phyloP scores from a whole-genome alignment of 2,797 vertebrate species.

The Acropternis orthonyx region DNA sequence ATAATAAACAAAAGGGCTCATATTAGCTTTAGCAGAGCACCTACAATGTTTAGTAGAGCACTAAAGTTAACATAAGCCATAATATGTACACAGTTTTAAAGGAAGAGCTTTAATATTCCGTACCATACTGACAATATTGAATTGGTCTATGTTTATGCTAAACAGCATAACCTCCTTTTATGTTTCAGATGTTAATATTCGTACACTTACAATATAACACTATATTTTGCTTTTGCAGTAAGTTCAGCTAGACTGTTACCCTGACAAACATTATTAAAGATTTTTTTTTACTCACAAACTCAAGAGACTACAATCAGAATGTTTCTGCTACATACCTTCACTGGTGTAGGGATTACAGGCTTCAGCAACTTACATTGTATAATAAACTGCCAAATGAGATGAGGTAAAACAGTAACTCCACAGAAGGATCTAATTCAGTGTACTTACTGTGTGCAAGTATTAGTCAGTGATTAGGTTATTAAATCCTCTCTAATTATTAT shows the following conservation, averaged over 20 bases:
- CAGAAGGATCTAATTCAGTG: slow-evolving; percentile 33
- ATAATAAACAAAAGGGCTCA: not conserved
- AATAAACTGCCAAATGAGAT: slow-evolving; percentile 2
- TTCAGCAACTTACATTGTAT: not conserved
- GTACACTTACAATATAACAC: not conserved
- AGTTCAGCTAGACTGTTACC: not conserved
- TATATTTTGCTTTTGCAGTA: not conserved
- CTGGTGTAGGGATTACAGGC: not conserved
- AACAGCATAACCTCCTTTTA: not conserved
- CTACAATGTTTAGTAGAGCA: not conserved
- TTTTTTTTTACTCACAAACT: not conserved
- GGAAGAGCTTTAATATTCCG: not conserved
- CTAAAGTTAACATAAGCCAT: not conserved
- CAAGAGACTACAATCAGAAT: not conserved
- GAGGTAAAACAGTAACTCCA: slow-evolving; percentile 9
- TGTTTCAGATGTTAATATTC: not conserved
- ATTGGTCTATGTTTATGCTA: not conserved
- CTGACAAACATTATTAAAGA: not conserved
- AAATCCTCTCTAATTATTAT: slow-evolving; percentile 69
- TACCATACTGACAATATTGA: not conserved
- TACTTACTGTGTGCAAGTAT: slow-evolving; percentile 30
- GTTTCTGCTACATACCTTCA: not conserved
- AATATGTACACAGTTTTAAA: not conserved
- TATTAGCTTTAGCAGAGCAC: not conserved
- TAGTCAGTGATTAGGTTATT: slow-evolving; percentile 59